Evolutionary conservation across 2,113 vertebrate species (phyloP).

Genomic region (Ammodramus savannarum): DNA sequence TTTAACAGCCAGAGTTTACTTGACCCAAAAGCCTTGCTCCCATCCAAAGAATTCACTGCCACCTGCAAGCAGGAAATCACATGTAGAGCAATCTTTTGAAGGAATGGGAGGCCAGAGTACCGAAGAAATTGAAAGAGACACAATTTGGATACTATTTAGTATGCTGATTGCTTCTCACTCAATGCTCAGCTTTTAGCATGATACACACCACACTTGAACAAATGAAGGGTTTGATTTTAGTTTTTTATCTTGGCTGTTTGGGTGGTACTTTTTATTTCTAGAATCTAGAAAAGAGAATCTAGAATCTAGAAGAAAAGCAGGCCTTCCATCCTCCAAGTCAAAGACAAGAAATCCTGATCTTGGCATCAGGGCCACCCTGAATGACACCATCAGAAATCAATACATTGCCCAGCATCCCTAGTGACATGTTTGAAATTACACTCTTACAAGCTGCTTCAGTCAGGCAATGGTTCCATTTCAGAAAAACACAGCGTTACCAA

Average conservation of each 20-base stretch:
- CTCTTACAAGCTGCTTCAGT: background rate
- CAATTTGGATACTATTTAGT: background rate
- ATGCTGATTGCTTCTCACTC: background rate
- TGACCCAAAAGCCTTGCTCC: background rate
- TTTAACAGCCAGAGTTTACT: background rate
- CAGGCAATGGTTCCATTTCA: background rate
- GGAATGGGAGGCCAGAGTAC: background rate
- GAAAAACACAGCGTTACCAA: background rate
- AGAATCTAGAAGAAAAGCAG: background rate
- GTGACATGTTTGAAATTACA: background rate
- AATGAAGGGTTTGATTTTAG: background rate
- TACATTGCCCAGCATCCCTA: background rate
- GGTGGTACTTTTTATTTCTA: background rate
- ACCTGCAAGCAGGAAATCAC: background rate
- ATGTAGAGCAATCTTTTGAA: background rate
- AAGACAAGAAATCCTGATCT: background rate
- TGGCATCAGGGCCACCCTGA: background rate
- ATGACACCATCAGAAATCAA: background rate
- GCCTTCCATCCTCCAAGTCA: background rate
- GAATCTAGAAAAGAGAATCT: too few species aligned
- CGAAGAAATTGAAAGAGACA: background rate
- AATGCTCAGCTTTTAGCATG: background rate
- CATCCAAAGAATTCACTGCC: background rate
- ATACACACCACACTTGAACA: background rate
- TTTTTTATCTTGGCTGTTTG: background rate